Base-by-base conservation (phyloP, 1,140 invertebrate species). In the Chironomus tepperi region DNA sequence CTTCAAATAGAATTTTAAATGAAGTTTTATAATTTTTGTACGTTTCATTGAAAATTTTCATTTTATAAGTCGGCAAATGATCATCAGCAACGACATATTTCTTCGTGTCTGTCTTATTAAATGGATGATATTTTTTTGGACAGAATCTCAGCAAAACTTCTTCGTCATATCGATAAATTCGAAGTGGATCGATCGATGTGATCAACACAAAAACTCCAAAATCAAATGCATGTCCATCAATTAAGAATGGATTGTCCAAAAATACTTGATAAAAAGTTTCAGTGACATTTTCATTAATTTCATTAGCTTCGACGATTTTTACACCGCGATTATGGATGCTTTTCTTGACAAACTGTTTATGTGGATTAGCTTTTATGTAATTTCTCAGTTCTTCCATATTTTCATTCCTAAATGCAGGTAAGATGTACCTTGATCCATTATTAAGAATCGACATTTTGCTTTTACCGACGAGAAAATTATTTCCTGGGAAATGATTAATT, bases 21-120 rank as follows among this genome's bases (percentile, higher is more conserved):
- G 89, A 88, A 78, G 90, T 91, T 16, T 91, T 90, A 67, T 92
- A 80, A 9, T 90, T 84, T 0, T 84, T 86, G 81, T 93, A 95
- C 75, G 90, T 89, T 76, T 88, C 86, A 74, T 88, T 86, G n/a
- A 97, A 83, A 0, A 91, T 92, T 2, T 93, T 91, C 10, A 96
- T 89, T 79, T 96, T 87, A 95, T 95, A 98, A 21, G 92, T 89
- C 2, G 95, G 95, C 57, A 93, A 83, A 79, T 98, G 97, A 81
- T 95, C 91, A 82, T 97, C 95, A 0, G 92, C 93, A 0, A 98
- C 89, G 0, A 97, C 93, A 81, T 97, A 98, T 79, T 96, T 95
- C 77, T 96, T 89, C 9, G 91, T 75, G 78, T 90, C 85, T 7
- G 85, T 81, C 0, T 88, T 82, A 84, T 97, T 89, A 81, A 97